Conservation (phyloP, 2,113 vertebrate species). For the Tiliqua scincoides region DNA sequence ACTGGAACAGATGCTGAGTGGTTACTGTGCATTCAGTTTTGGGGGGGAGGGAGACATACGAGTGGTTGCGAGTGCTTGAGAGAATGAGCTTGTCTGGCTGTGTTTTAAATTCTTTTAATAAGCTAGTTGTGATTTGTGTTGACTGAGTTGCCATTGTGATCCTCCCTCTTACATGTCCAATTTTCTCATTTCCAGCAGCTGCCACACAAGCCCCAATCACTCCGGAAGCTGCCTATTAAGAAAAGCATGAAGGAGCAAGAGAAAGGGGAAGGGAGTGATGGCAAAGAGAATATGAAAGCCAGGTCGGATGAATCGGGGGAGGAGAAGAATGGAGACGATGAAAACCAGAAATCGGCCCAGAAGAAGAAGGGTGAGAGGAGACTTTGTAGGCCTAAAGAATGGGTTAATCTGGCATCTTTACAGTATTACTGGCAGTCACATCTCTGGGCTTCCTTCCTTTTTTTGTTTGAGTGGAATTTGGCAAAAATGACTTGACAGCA, state of each 20-base stretch:
- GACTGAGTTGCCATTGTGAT: background rate
- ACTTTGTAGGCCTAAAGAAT: background rate
- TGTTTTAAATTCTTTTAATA: background rate
- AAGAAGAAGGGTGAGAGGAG: slow-evolving; percentile 90
- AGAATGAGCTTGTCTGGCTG: background rate
- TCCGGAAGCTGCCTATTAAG: slow-evolving; percentile 83
- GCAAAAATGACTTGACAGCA: background rate
- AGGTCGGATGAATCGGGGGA: slow-evolving; percentile 96
- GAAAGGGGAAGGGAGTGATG: slow-evolving; percentile 89
- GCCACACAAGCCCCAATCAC: slow-evolving; percentile 74
- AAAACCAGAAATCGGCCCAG: slow-evolving; percentile 89
- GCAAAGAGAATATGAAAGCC: slow-evolving; percentile 92
- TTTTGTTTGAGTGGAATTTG: background rate
- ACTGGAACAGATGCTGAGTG: background rate
- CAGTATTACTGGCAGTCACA: background rate
- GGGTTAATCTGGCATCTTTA: background rate
- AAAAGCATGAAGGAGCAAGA: slow-evolving; percentile 93
- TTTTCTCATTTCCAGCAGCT: slow-evolving; percentile 60
- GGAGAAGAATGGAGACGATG: slow-evolving; percentile 94
- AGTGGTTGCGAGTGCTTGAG: background rate
- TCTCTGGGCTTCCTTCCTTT: background rate
- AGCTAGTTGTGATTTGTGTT: background rate
- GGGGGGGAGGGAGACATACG: background rate
- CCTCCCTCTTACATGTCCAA: background rate
- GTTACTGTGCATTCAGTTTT: background rate